phyloP scores from a whole-genome alignment of 2,888 invertebrate species.

The Cryptus armator region DNA sequence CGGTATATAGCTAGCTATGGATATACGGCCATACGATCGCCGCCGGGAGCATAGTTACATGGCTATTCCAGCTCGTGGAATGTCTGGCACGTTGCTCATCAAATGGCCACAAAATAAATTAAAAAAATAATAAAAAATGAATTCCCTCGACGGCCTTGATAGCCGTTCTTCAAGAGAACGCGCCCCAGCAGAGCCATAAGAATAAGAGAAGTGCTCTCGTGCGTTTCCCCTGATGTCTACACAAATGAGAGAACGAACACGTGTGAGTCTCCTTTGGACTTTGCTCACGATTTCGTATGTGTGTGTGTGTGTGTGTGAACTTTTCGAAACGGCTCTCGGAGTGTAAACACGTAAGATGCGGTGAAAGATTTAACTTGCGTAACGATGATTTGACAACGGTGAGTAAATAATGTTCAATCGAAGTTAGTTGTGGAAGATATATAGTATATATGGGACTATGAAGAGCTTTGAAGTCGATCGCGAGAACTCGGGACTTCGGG shows the following conservation, averaged over 20 bases:
- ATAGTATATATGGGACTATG: too few relatives aligned
- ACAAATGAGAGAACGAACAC: constrained; percentile 30
- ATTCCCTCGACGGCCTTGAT: constrained; percentile 78
- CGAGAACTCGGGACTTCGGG: too few relatives aligned
- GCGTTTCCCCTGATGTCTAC: constrained; percentile 24
- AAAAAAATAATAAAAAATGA: constrained; percentile 69
- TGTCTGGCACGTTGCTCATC: constrained; percentile 84
- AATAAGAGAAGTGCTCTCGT: constrained; percentile 38
- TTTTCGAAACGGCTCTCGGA: not conserved
- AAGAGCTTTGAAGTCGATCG: too few relatives aligned
- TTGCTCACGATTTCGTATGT: not conserved
- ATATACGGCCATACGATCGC: constrained; percentile 42
- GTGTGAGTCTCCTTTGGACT: constrained; percentile 41
- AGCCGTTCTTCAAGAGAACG: constrained; percentile 69
- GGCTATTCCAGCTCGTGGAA: constrained; percentile 81
- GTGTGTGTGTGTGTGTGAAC: too few relatives aligned
- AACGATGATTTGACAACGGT: not conserved
- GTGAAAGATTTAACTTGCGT: not conserved
- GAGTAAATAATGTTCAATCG: not conserved
- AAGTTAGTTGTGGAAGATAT: not conserved
- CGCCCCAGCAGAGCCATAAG: constrained; percentile 58
- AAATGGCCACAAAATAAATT: constrained; percentile 83
- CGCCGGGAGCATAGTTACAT: constrained; percentile 70
- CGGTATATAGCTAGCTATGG: not conserved
- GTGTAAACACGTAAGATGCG: not conserved